Evolutionary conservation across 2,888 invertebrate species (phyloP).

Genomic region (Leucania comma): DNA sequence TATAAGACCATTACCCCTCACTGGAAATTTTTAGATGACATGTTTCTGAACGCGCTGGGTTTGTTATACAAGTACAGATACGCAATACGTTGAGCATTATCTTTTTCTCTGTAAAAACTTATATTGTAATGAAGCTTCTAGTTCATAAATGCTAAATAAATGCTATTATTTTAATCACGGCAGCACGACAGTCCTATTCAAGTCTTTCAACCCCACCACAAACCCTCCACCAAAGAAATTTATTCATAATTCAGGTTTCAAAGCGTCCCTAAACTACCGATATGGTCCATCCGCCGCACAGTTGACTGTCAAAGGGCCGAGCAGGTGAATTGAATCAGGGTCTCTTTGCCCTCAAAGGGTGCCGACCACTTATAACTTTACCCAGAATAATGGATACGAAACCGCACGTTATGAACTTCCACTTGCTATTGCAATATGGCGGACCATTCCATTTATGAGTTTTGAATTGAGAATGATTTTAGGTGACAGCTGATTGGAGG

Average conservation of each 20-base stretch:
- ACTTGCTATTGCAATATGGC: conserved; percentile 66
- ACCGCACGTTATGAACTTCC: conserved; percentile 79
- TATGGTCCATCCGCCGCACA: conserved; percentile 66
- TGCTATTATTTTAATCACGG: too few relatives aligned
- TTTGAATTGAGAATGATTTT: conserved; percentile 51
- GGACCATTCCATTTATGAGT: conserved; percentile 63
- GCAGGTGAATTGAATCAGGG: conserved; percentile 85
- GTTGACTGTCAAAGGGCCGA: conserved; percentile 74
- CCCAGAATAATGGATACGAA: conserved; percentile 84
- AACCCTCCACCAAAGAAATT: conserved; percentile 25
- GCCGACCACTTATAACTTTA: conserved; percentile 82
- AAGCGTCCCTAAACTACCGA: conserved; percentile 72
- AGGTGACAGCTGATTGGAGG: conserved; percentile 14
- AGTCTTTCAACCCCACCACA: conserved; percentile 16
- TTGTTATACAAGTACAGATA: too few relatives aligned
- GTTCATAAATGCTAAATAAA: too few relatives aligned
- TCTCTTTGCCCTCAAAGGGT: conserved; percentile 76
- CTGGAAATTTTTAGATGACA: too few relatives aligned
- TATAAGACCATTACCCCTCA: too few relatives aligned
- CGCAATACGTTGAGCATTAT: too few relatives aligned
- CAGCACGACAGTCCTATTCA: not conserved
- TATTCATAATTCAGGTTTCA: conserved; percentile 56
- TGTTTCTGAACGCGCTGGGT: too few relatives aligned
- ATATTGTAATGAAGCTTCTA: too few relatives aligned
- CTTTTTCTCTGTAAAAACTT: too few relatives aligned